Base-by-base conservation (phyloP, 2,888 invertebrate species). In the Torymus auratus region DNA sequence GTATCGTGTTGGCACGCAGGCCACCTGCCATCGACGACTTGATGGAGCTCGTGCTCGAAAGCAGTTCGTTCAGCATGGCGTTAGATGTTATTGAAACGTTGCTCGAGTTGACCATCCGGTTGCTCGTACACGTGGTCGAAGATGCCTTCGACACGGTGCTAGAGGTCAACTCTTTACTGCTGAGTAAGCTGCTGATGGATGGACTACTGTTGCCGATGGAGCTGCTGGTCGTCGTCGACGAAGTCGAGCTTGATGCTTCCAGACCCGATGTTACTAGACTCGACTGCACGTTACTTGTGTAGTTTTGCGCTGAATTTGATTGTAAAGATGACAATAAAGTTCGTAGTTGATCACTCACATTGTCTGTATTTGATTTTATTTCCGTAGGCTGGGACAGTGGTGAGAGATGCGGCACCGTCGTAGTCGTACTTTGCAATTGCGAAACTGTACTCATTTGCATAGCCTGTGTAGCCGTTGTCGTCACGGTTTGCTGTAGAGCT, bases 361-460 rank as follows among this genome's bases (percentile, higher is more conserved):
- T 95, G 0, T 94, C 94, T 91, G 95, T 94, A 86, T 94, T 95
- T 0, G 94, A 94, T 14, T 95, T 94, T 68, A 95, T 90, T 87
- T 95, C 95, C 1, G 94, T 93, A 0, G 95, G 95, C 87, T 95
- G 95, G 0, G 95, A 95, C 1, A 95, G 88, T 0, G 95, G 95
- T 0, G 95, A 95, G 28, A 95, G 89, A 87, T 95, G 95, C 0
- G 95, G 94, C 68, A 94, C 92, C 0, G 93, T 92, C 0, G 93
- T 92, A 85, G 91, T 84, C 10, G 85, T 87, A 72, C 87, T 89
- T 69, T 89, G 89, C 61, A 88, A 80, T 41, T 88, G 88, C 87
- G 88, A 85, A 20, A 89, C 80, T 85, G 88, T 88, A 71, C 84
- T 87, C 2, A 87, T 85, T 1, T 86, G 84, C 1, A 69, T 53